These are phyloP conservation scores for Sebastolobus altivelis DNA, from an alignment of 2,797 vertebrate species.

Conservation along the genomic window DNA sequence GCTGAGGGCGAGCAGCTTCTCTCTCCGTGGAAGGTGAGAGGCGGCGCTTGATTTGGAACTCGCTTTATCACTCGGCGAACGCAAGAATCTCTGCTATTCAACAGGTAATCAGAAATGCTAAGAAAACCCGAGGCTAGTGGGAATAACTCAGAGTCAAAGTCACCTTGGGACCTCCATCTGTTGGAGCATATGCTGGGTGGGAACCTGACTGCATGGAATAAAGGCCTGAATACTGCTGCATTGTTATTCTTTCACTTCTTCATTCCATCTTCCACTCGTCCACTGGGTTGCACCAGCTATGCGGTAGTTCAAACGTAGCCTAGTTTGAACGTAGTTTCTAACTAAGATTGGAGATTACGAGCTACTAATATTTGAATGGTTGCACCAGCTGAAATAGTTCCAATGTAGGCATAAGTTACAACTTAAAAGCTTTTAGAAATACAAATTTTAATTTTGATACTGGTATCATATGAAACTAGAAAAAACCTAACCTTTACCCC, in stretches of 20 bases:
- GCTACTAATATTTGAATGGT: too few relatives aligned
- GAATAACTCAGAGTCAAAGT: conserved; percentile 71
- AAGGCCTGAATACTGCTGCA: conserved; percentile 7
- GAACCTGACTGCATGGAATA: conserved; percentile 49
- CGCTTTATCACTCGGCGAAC: conserved; percentile 43
- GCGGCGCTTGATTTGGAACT: conserved; percentile 41
- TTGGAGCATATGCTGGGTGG: conserved; percentile 69
- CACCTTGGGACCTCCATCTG: conserved; percentile 80
- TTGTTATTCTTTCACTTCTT: conserved; percentile 30
- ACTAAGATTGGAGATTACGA: too few relatives aligned
- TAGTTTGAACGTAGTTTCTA: too few relatives aligned
- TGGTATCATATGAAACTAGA: too few relatives aligned
- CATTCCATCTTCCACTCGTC: conserved; percentile 11
- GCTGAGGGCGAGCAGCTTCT: conserved; percentile 28
- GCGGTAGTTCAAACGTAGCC: too few relatives aligned
- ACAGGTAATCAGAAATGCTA: conserved; percentile 74
- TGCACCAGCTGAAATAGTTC: too few relatives aligned
- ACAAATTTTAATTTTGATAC: too few relatives aligned
- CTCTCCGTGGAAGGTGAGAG: conserved; percentile 45
- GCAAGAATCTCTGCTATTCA: conserved; percentile 56
- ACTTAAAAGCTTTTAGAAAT: too few relatives aligned
- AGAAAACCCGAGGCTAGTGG: conserved; percentile 63
- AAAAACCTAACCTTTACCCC: neutral
- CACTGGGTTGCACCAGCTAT: neutral
- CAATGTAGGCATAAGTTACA: too few relatives aligned